Percentiles rank a stretch among this genome's conserved stretches.
phyloP scores from a whole-genome alignment of 2,797 vertebrate species.

The Remorina albescens region DNA sequence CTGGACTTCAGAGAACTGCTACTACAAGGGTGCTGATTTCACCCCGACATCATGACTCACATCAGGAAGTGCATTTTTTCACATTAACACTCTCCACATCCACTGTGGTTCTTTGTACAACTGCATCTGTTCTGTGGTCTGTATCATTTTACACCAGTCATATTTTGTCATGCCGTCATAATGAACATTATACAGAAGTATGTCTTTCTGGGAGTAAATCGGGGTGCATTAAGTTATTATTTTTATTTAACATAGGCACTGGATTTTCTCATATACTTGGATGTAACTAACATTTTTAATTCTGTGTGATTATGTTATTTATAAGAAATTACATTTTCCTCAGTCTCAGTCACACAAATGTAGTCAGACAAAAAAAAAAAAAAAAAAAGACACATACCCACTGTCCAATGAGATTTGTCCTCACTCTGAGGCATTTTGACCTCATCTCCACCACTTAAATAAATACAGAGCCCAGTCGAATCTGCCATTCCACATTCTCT shows the following conservation, averaged over 20 bases:
- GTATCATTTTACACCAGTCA: constrained; percentile 46
- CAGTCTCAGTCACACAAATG: not conserved
- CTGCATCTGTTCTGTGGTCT: constrained; percentile 58
- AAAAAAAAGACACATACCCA: constrained; percentile 30
- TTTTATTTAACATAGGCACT: not conserved
- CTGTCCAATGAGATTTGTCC: constrained; percentile 41
- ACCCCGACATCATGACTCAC: constrained; percentile 44
- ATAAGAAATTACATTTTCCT: not conserved
- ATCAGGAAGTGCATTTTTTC: constrained; percentile 57
- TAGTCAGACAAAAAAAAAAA: constrained; percentile 30
- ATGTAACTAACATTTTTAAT: not conserved
- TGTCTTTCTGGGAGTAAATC: no score
- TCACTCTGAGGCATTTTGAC: constrained; percentile 51
- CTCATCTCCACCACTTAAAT: constrained; percentile 62
- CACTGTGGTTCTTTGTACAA: constrained; percentile 36
- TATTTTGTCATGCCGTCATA: constrained; percentile 30
- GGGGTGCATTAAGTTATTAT: no score
- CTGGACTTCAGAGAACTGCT: constrained; percentile 38
- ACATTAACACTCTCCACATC: constrained; percentile 47
- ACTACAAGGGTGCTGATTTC: constrained; percentile 29
- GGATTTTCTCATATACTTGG: not conserved
- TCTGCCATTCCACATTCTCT: constrained; percentile 61
- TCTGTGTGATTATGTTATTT: not conserved
- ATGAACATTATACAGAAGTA: constrained; percentile 34
- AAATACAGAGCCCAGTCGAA: constrained; percentile 62